Evolutionary conservation across 92 coral and sea anemone genomes (phyloP), one percentile per base, ranked within the genome.

Genomic region (Phenganax stokvisi): DNA sequence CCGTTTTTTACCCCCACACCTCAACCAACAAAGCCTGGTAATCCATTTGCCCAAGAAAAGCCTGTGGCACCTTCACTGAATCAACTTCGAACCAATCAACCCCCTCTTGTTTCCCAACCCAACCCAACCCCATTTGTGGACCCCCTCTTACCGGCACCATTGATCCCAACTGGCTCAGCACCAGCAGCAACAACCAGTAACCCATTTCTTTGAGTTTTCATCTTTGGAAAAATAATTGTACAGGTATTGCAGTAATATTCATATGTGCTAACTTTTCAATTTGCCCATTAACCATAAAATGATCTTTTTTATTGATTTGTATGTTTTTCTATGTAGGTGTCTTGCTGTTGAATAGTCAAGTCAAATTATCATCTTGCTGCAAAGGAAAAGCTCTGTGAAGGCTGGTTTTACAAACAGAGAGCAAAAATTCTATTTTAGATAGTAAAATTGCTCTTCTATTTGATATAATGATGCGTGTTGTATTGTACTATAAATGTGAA

Each of bases 1-100:
- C 99, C 99, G 17, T 96, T 96, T 81, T 76, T 92, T 68, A 80
- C 81, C 54, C 85, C 90, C 52, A 79, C 90, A 53, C 89, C 91
- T 31, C 90, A 87, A 71, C 75, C 56, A 16, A 74, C 89, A 63
- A 92, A 87, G 72, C 84, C 97, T 11, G 92, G 84, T 74, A 96
- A 96, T 71, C 99, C 99, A 20, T 96, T 96, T 87, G 73, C 89
- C 74, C 91, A 87, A 80, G 99, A 96, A 52, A 96, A 89, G 75
- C 99, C 99, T 13, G 92, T 88, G 54, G 90, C 90, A 82, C 99
- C 99, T 20, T 92, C 99, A 64, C 71, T 96, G 71, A 96, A 96
- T 85, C 97, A 96, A 87, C 91, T 96, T 12, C 97, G 97, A 27
- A 90, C 87, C 75, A 86, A 81, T 16, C 69, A 71, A 10, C 79